Conservation (phyloP, 2,113 vertebrate genomes). For the Aix galericulata region DNA sequence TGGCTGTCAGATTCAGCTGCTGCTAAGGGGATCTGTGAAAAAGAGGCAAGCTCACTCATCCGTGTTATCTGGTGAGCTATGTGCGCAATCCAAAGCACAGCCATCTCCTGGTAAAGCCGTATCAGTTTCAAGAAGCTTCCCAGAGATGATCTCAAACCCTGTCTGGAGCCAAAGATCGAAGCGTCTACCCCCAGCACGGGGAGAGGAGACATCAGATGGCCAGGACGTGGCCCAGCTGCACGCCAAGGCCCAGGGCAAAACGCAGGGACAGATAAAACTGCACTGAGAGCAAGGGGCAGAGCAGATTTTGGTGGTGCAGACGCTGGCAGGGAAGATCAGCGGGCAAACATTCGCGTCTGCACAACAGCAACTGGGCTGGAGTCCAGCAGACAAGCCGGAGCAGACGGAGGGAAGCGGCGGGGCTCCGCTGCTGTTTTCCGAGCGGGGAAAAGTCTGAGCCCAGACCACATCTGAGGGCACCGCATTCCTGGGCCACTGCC, state of each 20-base stretch:
- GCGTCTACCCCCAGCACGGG: not conserved
- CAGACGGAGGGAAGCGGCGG: not conserved
- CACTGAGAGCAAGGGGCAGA: not conserved
- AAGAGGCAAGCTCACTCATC: not conserved
- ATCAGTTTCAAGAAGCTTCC: not conserved
- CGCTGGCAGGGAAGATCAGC: not conserved
- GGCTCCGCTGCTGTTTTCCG: not conserved
- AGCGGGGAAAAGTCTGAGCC: not conserved
- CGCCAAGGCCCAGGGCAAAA: not conserved
- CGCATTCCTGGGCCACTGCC: not conserved
- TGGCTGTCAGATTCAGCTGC: not conserved
- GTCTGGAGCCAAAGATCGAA: not conserved
- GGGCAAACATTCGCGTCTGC: not conserved
- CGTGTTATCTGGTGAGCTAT: rapidly evolving
- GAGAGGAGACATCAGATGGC: not conserved
- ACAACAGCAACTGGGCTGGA: not conserved
- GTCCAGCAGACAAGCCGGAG: not conserved
- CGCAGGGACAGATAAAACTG: not conserved
- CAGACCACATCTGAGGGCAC: not conserved
- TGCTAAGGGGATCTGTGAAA: not conserved
- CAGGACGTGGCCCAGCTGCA: not conserved
- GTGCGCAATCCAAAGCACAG: not conserved
- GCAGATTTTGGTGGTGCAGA: not conserved
- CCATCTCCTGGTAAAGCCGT: not conserved
- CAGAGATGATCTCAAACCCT: not conserved